These are phyloP conservation scores for Erannis defoliaria DNA, from an alignment of 2,888 invertebrate species.

Conservation along the genomic window DNA sequence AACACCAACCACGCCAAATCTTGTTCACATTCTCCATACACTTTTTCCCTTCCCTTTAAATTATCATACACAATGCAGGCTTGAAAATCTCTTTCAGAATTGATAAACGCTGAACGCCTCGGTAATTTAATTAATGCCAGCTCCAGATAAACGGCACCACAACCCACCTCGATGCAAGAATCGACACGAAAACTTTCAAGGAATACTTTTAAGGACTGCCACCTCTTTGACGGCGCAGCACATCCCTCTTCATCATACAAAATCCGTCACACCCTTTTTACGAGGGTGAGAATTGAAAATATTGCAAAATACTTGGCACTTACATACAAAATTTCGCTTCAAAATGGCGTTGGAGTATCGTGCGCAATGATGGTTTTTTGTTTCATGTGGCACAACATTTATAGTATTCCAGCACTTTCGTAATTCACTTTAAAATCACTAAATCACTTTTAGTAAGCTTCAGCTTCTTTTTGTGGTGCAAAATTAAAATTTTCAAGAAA, in stretches of 20 bases:
- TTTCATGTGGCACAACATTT: slow-evolving; percentile 78
- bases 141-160: slow-evolving; percentile 70
- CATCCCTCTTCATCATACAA: slow-evolving; percentile 60
- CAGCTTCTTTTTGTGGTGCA: slow-evolving; percentile 56
- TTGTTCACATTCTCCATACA: slow-evolving; percentile 44
- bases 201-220: slow-evolving; percentile 49
- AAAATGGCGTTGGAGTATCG: slow-evolving; percentile 87
- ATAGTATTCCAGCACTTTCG: slow-evolving; percentile 71
- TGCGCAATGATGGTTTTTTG: slow-evolving; percentile 87
- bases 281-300: slow-evolving; percentile 71
- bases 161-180: slow-evolving; percentile 78
- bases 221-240: slow-evolving; percentile 54
- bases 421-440: slow-evolving; percentile 68
- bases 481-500: slow-evolving; percentile 66
- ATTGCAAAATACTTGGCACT: slow-evolving; percentile 87
- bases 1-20: slow-evolving; percentile 70
- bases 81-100: slow-evolving; percentile 14
- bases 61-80: slow-evolving; percentile 12
- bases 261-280: slow-evolving; percentile 58
- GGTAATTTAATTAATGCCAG: slow-evolving; percentile 79
- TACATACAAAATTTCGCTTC: slow-evolving; percentile 87
- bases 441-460: slow-evolving; percentile 66
- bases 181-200: slow-evolving; percentile 46
- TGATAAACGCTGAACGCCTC: slow-evolving; percentile 37
- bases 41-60: slow-evolving; percentile 3